A percentile compares a stretch with the other conserved stretches of the same genome.
These are phyloP conservation scores for Butorides virescens DNA, from an alignment of 2,113 vertebrate genomes.

Conservation along the genomic window DNA sequence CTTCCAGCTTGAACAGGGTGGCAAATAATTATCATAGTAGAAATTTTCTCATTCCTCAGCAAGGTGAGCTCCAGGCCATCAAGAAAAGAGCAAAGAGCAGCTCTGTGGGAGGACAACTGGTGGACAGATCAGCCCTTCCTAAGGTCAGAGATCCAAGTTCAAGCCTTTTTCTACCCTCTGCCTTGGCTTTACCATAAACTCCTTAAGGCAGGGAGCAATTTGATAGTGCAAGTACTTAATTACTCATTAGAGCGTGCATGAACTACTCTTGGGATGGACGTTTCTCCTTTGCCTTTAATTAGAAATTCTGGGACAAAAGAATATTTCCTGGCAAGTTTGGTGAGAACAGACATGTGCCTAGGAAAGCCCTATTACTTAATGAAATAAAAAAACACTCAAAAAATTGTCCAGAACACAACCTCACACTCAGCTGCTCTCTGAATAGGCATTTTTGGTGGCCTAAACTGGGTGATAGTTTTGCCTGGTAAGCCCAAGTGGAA, in stretches of 20 bases:
- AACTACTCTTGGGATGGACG: not conserved
- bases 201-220: not conserved
- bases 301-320: not conserved
- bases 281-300: not conserved
- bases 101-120: not conserved
- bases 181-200: not conserved
- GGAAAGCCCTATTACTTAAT: not conserved
- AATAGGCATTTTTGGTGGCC: not conserved
- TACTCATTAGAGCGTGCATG: fast-evolving
- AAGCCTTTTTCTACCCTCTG: not conserved
- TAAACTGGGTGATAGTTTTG: not conserved
- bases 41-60: not conserved
- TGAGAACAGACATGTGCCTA: not conserved
- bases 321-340: not conserved
- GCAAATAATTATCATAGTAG: not conserved
- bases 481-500: not conserved
- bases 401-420: not conserved
- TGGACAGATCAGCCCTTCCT: not conserved
- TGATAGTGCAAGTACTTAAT: not conserved
- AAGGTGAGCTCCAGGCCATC: not conserved
- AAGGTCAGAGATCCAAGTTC: not conserved
- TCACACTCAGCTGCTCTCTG: not conserved
- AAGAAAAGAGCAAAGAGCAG: not conserved
- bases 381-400: not conserved
- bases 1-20: not conserved